Percentiles rank a stretch among this genome's conserved stretches.
phyloP scores from a whole-genome alignment of 2,888 invertebrate genomes.

The Muscina levida region DNA sequence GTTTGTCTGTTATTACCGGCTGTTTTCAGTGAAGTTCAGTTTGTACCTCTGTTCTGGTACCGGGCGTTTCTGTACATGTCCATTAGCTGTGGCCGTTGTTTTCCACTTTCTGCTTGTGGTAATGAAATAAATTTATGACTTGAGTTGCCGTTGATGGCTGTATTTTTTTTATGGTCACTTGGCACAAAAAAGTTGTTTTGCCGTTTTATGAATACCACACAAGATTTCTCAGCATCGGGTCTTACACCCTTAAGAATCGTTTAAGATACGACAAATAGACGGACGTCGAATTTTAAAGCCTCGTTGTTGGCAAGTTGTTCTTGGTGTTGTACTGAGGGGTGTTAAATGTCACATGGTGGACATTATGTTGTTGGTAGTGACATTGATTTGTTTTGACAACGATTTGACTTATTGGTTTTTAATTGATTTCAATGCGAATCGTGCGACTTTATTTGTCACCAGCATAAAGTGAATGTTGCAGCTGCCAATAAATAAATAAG shows the following conservation, averaged over 20 bases:
- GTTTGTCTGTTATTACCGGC: background rate
- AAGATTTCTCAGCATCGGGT: background rate
- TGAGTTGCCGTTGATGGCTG: conserved; percentile 51
- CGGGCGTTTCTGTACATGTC: background rate
- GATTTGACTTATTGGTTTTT: conserved; percentile 58
- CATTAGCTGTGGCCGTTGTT: background rate
- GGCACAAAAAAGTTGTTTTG: conserved; percentile 46
- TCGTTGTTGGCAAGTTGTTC: background rate
- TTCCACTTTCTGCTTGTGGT: conserved; percentile 44
- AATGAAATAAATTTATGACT: conserved; percentile 62
- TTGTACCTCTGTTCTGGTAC: background rate
- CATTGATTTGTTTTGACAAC: conserved; percentile 61
- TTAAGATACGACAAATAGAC: conserved; percentile 1
- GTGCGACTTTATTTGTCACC: background rate
- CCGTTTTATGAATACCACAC: background rate
- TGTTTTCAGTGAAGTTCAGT: background rate
- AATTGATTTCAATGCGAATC: conserved; percentile 33
- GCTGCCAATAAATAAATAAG: too few relatives aligned
- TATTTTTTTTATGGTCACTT: conserved; percentile 55
- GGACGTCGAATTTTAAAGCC: conserved; percentile 6
- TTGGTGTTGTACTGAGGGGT: conserved; percentile 7
- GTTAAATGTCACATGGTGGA: conserved; percentile 28
- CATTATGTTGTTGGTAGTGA: conserved; percentile 31
- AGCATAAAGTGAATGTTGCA: too few relatives aligned
- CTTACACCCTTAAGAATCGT: conserved; percentile 13